Evolutionary conservation across 2,113 vertebrate genomes (phyloP).

Genomic region (Silurus asotus): DNA sequence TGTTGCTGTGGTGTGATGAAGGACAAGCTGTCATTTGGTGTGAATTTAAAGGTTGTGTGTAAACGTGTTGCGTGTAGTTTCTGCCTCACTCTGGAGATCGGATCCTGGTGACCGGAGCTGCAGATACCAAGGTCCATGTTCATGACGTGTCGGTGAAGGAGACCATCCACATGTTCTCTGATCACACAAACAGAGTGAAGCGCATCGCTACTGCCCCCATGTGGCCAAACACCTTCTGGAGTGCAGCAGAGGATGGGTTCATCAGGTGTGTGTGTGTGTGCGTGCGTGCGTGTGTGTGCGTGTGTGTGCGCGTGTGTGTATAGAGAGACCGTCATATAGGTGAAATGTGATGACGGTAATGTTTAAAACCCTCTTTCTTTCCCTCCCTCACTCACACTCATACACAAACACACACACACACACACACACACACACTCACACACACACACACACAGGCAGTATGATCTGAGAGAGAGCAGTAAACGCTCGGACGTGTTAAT

Average conservation of each 20-base stretch:
- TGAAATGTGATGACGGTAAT: neutral
- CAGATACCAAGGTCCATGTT: slow-evolving; percentile 96
- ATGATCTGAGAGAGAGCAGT: slow-evolving; percentile 94
- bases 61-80: slow-evolving; percentile 76
- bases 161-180: slow-evolving; percentile 98
- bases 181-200: slow-evolving; percentile 97
- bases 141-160: slow-evolving; percentile 94
- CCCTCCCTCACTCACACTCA: neutral
- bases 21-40: neutral
- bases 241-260: slow-evolving; percentile 92
- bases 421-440: neutral
- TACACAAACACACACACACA: neutral
- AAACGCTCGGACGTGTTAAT: slow-evolving; percentile 94
- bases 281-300: neutral
- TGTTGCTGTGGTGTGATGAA: neutral
- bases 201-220: slow-evolving; percentile 95
- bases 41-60: slow-evolving; percentile 22
- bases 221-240: slow-evolving; percentile 99
- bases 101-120: slow-evolving; percentile 93
- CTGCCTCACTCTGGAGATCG: slow-evolving; percentile 93
- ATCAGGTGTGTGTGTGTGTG: slow-evolving; percentile 73
- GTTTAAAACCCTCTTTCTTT: neutral
- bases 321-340: neutral
- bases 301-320: neutral
- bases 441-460: slow-evolving; percentile 78